These are phyloP conservation scores for Trachelus tabidus DNA, from an alignment of 2,888 invertebrate species.

Conservation along the genomic window DNA sequence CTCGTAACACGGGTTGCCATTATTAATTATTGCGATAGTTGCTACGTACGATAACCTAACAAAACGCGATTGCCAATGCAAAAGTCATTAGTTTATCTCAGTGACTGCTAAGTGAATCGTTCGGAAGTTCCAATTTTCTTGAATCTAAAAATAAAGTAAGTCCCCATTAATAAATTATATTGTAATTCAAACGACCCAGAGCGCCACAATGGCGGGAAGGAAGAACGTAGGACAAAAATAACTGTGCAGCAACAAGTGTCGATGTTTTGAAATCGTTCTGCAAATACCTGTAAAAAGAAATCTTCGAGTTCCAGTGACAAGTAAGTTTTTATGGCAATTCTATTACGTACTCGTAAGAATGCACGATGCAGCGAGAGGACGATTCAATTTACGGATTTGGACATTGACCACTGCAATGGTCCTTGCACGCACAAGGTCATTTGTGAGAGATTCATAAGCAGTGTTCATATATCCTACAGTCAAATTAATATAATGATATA, in stretches of 20 bases:
- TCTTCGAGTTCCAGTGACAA: constrained; percentile 15
- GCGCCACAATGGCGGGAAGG: background rate
- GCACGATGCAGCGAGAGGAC: background rate
- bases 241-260: background rate
- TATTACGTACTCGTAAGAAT: no score
- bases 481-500: background rate
- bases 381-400: background rate
- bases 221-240: background rate
- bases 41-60: background rate
- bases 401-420: background rate
- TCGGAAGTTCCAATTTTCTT: background rate
- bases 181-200: background rate
- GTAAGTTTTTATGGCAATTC: background rate
- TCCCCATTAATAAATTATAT: background rate
- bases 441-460: background rate
- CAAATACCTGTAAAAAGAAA: constrained; percentile 22
- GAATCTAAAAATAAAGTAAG: background rate
- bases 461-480: background rate
- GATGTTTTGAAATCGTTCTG: constrained; percentile 12
- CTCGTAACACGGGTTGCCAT: background rate
- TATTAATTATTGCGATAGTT: background rate
- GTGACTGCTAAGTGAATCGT: background rate
- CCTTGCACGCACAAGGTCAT: background rate
- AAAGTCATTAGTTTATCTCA: background rate
- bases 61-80: background rate